phyloP scores from a whole-genome alignment of 2,888 invertebrate species.

The Acronicta psi region DNA sequence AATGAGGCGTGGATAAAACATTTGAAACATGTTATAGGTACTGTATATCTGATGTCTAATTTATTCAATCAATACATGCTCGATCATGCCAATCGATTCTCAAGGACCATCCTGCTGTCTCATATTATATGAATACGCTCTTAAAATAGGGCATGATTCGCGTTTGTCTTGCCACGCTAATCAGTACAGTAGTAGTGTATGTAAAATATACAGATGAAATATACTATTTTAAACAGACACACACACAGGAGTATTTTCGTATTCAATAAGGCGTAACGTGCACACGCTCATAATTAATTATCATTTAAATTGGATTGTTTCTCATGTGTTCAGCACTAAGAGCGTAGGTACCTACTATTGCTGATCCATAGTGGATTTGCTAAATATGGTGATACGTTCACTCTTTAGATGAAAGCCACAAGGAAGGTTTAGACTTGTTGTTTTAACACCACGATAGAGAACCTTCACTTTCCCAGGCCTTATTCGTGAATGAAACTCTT shows the following conservation, averaged over 20 bases:
- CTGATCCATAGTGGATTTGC: constrained; percentile 5
- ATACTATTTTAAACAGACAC: constrained; percentile 30
- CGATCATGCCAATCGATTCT: constrained; percentile 55
- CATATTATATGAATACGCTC: constrained; percentile 32
- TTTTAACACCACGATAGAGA: too few species aligned
- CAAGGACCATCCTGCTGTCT: constrained; percentile 56
- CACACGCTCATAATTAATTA: constrained; percentile 40
- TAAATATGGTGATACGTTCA: background rate
- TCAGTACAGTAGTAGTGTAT: constrained; percentile 9
- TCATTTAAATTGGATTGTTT: constrained; percentile 36
- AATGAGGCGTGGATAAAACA: constrained; percentile 24
- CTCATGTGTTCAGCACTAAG: constrained; percentile 4
- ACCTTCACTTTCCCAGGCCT: background rate
- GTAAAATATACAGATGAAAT: constrained; percentile 33
- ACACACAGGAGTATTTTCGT: constrained; percentile 26
- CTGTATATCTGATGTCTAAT: constrained; percentile 34
- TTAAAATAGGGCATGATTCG: constrained; percentile 49
- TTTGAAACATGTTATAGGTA: constrained; percentile 15
- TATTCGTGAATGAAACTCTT: background rate
- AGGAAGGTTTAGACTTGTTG: too few species aligned
- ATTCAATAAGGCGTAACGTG: constrained; percentile 42
- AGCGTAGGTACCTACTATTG: background rate
- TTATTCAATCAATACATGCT: constrained; percentile 45
- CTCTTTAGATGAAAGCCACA: background rate
- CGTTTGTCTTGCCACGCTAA: constrained; percentile 20